A percentile compares a stretch with the other conserved stretches of the same genome.
These are phyloP conservation scores for Epinephelus moara DNA, from an alignment of 2,113 vertebrate species.

Conservation along the genomic window DNA sequence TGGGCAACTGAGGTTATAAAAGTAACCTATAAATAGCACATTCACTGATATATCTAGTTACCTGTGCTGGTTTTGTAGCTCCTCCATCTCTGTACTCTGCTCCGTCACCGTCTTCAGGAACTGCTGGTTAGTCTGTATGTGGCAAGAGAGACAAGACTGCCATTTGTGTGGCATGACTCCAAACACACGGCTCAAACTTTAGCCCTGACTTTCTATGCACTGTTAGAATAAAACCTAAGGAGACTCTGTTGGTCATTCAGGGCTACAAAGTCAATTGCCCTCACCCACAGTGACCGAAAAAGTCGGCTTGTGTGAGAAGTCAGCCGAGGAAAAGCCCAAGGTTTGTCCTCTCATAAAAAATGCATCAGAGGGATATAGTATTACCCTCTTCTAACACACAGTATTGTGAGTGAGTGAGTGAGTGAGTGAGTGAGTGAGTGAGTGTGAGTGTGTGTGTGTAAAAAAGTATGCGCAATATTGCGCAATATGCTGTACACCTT, in stretches of 20 bases:
- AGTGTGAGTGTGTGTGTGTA: neutral
- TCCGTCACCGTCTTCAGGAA: constrained; percentile 89
- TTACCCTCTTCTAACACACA: constrained; percentile 65
- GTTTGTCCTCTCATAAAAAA: constrained; percentile 76
- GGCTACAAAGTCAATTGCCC: constrained; percentile 13
- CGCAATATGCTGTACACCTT: neutral
- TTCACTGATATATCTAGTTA: constrained; percentile 67
- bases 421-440: neutral
- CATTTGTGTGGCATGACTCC: constrained; percentile 71
- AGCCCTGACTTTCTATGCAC: constrained; percentile 8
- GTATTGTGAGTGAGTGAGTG: constrained; percentile 6
- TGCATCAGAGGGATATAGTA: constrained; percentile 75
- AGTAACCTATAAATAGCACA: neutral
- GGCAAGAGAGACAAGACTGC: constrained; percentile 77
- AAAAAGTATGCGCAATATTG: constrained; percentile 10
- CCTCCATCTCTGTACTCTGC: constrained; percentile 88
- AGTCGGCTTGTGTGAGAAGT: constrained; percentile 42
- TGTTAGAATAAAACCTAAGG: constrained; percentile 11
- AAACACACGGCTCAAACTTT: neutral
- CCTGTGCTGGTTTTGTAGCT: constrained; percentile 90
- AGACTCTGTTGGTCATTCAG: constrained; percentile 30
- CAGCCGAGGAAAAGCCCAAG: constrained; percentile 49
- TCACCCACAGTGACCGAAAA: constrained; percentile 24
- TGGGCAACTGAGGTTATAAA: no score
- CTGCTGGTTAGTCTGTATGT: constrained; percentile 90